Percentiles rank a stretch among this genome's conserved stretches.
Conservation (phyloP, 2,113 vertebrate species). For the Bombycilla garrulus region DNA sequence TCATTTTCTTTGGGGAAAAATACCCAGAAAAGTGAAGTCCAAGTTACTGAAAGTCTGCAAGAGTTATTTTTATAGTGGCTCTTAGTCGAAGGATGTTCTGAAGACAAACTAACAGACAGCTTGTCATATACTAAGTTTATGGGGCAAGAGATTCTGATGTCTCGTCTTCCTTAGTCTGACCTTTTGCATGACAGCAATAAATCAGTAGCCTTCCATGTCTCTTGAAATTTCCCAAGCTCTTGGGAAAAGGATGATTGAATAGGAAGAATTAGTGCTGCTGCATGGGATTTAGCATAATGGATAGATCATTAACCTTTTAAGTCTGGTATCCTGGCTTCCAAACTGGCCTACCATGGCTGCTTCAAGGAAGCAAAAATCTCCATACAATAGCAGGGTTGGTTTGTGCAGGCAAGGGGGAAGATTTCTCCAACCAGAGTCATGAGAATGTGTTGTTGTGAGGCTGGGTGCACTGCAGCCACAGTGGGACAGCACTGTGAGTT, state of each 20-base stretch:
- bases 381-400: not conserved
- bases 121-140: not conserved
- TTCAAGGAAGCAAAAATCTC: not conserved
- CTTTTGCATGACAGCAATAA: slow-evolving; percentile 46
- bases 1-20: not conserved
- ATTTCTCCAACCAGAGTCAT: not conserved
- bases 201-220: slow-evolving; percentile 24
- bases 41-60: not conserved
- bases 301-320: slow-evolving; percentile 35
- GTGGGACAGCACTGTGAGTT: not conserved
- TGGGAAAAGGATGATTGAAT: slow-evolving; percentile 50
- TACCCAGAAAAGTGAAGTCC: not conserved
- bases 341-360: not conserved
- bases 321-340: slow-evolving; percentile 6
- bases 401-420: not conserved
- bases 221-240: not conserved
- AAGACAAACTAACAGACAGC: not conserved
- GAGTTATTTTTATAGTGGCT: not conserved
- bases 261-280: slow-evolving; percentile 36
- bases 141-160: not conserved
- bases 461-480: accelerated
- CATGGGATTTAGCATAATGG: slow-evolving; percentile 36
- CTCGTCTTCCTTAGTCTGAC: slow-evolving; percentile 39
- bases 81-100: not conserved
- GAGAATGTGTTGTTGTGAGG: not conserved